Evolutionary conservation across 2,888 invertebrate species (phyloP).

Genomic region (Apamea monoglypha): DNA sequence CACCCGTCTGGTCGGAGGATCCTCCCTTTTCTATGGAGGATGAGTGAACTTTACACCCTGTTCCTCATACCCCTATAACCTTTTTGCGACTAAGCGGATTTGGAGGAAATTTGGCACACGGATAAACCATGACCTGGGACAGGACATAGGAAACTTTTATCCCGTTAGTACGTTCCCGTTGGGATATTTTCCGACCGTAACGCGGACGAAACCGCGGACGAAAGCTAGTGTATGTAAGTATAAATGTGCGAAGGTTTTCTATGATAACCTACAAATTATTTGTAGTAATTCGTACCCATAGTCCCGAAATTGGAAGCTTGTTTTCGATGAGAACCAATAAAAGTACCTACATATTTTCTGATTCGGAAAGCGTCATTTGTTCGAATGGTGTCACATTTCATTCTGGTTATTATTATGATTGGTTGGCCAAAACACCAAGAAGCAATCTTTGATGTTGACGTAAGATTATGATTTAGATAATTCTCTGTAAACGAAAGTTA

Average conservation of each 20-base stretch:
- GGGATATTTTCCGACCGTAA: neutral
- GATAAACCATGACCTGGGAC: neutral
- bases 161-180: neutral
- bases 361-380: neutral
- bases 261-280: neutral
- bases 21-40: too few relatives aligned
- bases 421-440: neutral
- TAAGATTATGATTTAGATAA: neutral
- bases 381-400: neutral
- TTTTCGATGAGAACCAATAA: neutral
- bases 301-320: neutral
- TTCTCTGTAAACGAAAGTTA: neutral
- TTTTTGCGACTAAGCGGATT: neutral
- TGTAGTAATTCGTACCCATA: neutral
- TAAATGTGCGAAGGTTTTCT: constrained; percentile 8
- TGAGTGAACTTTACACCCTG: too few relatives aligned
- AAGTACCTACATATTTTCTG: neutral
- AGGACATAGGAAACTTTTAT: neutral
- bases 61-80: too few relatives aligned
- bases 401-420: neutral
- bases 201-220: neutral
- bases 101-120: neutral
- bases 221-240: neutral
- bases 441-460: neutral
- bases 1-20: too few relatives aligned